These are phyloP conservation scores for Zaprionus lachaisei DNA, from an alignment of 1,140 invertebrate species.

Conservation along the genomic window DNA sequence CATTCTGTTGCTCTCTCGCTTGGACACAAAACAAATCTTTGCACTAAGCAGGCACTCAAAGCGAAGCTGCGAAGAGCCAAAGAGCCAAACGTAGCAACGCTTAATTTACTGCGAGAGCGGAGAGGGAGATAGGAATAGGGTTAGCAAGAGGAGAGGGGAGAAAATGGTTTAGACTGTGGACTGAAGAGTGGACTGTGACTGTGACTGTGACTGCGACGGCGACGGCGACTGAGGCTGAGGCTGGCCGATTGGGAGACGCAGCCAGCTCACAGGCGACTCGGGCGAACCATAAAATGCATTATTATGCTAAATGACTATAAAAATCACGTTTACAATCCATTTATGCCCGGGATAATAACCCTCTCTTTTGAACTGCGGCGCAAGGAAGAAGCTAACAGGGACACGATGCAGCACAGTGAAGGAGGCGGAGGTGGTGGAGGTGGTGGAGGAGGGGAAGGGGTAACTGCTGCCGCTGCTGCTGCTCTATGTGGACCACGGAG, in stretches of 20 bases:
- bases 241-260: constrained; percentile 21
- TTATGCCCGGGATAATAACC: constrained; percentile 84
- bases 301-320: constrained; percentile 85
- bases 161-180: not conserved
- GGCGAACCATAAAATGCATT: constrained; percentile 82
- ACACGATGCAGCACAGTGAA: not conserved
- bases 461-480: not conserved
- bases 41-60: constrained; percentile 55
- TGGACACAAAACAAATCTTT: constrained; percentile 56
- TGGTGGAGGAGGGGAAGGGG: not conserved
- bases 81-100: constrained; percentile 47
- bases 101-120: constrained; percentile 52
- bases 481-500: not conserved
- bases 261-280: constrained; percentile 18
- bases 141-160: not conserved
- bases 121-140: not conserved
- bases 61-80: constrained; percentile 18
- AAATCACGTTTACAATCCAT: constrained; percentile 85
- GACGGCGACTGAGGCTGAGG: not conserved
- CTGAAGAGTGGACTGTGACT: not conserved
- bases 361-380: constrained; percentile 65
- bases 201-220: not conserved
- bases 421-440: not conserved
- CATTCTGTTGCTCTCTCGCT: constrained; percentile 15
- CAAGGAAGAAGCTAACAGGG: constrained; percentile 47